Evolutionary conservation across 2,797 vertebrate genomes (phyloP), one percentile per base, ranked within the genome.

Genomic region (Enteromius viviparus): DNA sequence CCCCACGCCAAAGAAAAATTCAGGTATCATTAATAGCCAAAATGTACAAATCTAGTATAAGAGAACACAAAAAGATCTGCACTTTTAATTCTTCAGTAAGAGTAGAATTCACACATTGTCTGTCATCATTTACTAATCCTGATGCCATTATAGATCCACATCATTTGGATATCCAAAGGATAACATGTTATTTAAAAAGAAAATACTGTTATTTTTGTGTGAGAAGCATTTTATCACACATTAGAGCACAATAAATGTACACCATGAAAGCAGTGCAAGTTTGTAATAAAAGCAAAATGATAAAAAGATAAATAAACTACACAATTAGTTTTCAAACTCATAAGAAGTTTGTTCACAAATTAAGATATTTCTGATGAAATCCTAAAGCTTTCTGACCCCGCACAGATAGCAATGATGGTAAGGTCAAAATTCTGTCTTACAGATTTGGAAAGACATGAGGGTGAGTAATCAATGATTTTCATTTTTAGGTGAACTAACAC

Each of bases 1-100:
- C 23, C 9, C n/a, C 51, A 70, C 0, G 29, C 19, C 66, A 47
- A 80, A 80, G 53, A 70, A 68, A 45, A 70, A 58, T 23, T 60
- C 53, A 5, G 55, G 26, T 26, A 26, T 72, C 21, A 72, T 49
- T 81, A 37, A 64, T 64, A 74, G 29, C 72, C 68, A 32, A 64
- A 68, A 81, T 49, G 26, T 2, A 60, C 47, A 34, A 15, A 58
- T 37, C 15, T 79, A 47, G 12, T 47, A 34, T 6, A 3, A 62
- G 5, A 6, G 2, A 71, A 45, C 1, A n/a, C 5, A 53, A n/a
- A 12, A 37, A 32, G 0, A 34, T 80, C 37, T 3, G 23, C 11
- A 15, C 6, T 60, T 62, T 29, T 26, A 7, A 9, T 1, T 42
- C 15, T n/a, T 19, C 5, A 3, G 6, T 45, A 32, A 32, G 26